phyloP scores from a whole-genome alignment of 2,888 invertebrate species.

The Deilephila porcellus region DNA sequence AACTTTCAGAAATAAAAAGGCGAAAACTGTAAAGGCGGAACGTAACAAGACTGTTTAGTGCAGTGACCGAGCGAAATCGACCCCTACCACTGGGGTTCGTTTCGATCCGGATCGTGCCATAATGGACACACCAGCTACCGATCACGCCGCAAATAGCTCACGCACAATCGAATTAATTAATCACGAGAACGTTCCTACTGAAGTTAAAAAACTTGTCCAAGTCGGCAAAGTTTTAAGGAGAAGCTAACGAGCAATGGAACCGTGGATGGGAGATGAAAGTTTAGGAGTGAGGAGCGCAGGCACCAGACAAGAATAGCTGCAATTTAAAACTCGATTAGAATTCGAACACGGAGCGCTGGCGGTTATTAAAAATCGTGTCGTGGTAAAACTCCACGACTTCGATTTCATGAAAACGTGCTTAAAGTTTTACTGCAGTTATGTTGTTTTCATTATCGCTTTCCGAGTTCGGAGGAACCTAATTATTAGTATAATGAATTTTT shows the following conservation, averaged over 20 bases:
- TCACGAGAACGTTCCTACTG: constrained; percentile 71
- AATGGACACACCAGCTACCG: constrained; percentile 72
- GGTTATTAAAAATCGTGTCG: constrained; percentile 76
- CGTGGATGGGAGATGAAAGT: constrained; percentile 77
- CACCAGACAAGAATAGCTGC: constrained; percentile 82
- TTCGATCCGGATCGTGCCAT: constrained; percentile 75
- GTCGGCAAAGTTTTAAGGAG: constrained; percentile 79
- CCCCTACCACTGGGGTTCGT: constrained; percentile 59
- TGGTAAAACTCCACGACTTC: constrained; percentile 53
- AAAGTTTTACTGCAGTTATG: constrained; percentile 52
- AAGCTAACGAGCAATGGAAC: constrained; percentile 81
- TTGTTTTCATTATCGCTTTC: constrained; percentile 38
- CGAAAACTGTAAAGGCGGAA: constrained; percentile 61
- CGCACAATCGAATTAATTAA: constrained; percentile 84
- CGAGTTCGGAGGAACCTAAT: background rate
- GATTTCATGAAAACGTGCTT: constrained; percentile 50
- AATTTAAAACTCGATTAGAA: constrained; percentile 85
- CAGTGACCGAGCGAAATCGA: constrained; percentile 75
- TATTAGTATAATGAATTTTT: constrained; percentile 27
- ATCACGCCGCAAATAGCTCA: constrained; percentile 74
- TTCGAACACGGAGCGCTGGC: constrained; percentile 72
- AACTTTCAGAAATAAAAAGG: constrained; percentile 59
- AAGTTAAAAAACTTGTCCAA: constrained; percentile 81
- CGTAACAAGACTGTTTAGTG: constrained; percentile 73
- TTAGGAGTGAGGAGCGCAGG: constrained; percentile 64